Conservation (phyloP, 2,113 vertebrate genomes). For the Ictalurus furcatus region DNA sequence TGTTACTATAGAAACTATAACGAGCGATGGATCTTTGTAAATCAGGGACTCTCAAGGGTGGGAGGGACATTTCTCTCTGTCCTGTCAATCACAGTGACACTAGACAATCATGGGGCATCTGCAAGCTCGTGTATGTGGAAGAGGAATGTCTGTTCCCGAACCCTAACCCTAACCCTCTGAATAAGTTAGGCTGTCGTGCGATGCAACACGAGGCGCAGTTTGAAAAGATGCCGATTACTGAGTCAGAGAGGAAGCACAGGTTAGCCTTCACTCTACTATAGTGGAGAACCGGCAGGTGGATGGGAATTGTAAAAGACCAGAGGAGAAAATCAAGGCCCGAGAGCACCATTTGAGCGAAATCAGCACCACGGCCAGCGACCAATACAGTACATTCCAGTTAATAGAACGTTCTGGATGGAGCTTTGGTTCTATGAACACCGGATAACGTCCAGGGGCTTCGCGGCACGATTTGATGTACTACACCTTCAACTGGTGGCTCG, state of each 20-base stretch:
- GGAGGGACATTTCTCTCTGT: background rate
- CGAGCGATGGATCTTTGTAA: background rate
- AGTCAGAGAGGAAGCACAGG: background rate
- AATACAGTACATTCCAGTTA: background rate
- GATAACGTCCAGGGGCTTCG: background rate
- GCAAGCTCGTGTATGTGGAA: background rate
- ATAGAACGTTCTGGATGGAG: background rate
- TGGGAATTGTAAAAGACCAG: background rate
- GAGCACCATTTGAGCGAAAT: background rate
- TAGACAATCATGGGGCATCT: background rate
- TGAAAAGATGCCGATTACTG: background rate
- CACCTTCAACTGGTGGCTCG: background rate
- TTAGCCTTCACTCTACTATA: background rate
- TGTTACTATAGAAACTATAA: background rate
- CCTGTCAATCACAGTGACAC: background rate
- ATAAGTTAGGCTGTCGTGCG: background rate
- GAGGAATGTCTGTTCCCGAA: too few relatives aligned
- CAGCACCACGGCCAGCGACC: background rate
- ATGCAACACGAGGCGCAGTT: too few relatives aligned
- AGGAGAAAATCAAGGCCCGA: background rate
- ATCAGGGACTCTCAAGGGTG: background rate
- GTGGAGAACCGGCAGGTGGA: background rate
- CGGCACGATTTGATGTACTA: background rate
- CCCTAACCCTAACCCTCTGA: background rate
- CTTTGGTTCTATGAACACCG: background rate